Evolutionary conservation across 2,113 vertebrate genomes (phyloP), one percentile per base, ranked within the genome.

Genomic region (Megaceryle maxima): DNA sequence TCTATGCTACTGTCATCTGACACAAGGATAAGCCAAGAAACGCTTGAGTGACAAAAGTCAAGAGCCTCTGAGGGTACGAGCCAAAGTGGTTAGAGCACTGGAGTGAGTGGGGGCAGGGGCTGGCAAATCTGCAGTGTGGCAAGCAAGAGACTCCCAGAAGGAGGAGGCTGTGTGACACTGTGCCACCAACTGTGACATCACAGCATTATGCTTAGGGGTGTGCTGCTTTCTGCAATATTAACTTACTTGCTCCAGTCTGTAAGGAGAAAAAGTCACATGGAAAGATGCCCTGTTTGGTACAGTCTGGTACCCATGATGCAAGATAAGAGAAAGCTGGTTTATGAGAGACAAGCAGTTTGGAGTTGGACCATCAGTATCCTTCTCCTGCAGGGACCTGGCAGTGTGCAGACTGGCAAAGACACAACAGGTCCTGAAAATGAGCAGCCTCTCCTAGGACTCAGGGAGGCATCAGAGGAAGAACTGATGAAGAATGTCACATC

Each of bases 51-150:
- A 75, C 43, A 44, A 16, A 80, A 77, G 51, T 13, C 33, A 66
- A 72, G 39, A 60, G 75, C 4, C 1, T 31, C 43, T 24, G 56
- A 83, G 46, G 56, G 25, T 3, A 3, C 28, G 35, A 41, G 35
- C 12, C 37, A 46, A 9, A 19, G 56, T 2, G 20, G 28, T 25
- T 20, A 51, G 43, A 79, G 70, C 63, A 35, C 4, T 21, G 28
- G 50, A 53, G 15, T 6, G 69, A 62, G 48, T 0, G 0, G 39
- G 39, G 48, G 18, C 11, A 1, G 15, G 13, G 10, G 9, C 0
- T 64, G 59, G 55, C 60, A 77, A 26, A 33, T 13, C 44, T 80
- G 68, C 59, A 57, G 24, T 2, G 21, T 56, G 63, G 11, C 2
- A 21, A 43, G 44, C 37, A 62, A 81, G 46, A 19, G 60, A 15